Conservation (phyloP, 2,888 invertebrate genomes). For the Cheilosia soror region DNA sequence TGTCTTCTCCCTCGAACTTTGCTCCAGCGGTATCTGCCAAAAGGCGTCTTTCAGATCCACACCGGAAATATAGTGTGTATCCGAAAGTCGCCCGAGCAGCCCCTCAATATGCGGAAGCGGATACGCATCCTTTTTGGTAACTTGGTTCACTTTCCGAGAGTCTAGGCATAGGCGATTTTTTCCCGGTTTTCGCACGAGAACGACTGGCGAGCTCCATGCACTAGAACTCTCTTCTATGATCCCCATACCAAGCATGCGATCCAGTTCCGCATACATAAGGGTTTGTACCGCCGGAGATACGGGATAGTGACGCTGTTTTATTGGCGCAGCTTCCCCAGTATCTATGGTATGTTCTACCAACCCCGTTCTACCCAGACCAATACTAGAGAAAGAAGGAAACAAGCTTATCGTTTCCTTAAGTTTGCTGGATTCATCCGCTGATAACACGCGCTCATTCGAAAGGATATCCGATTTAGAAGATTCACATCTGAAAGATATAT, state of each 20-base stretch:
- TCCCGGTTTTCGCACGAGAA: background rate
- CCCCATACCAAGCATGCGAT: constrained; percentile 12
- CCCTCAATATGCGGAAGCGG: background rate
- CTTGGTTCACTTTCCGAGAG: constrained; percentile 5
- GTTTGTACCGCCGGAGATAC: too few species aligned
- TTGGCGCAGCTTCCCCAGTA: constrained; percentile 1
- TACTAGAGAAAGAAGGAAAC: constrained; percentile 3
- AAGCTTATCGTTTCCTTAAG: background rate
- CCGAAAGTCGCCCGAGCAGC: constrained; percentile 8
- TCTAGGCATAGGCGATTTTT: background rate
- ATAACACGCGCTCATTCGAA: background rate
- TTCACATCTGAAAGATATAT: background rate
- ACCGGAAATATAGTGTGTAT: background rate
- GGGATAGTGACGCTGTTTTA: too few species aligned
- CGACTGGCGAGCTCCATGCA: constrained; percentile 18
- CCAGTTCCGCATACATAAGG: too few species aligned
- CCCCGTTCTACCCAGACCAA: background rate
- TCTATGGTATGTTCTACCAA: constrained; percentile 6
- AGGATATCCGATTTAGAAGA: background rate
- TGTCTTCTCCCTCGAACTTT: background rate
- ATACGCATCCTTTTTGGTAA: background rate
- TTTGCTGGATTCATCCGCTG: background rate
- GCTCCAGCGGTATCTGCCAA: constrained; percentile 18
- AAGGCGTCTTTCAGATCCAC: constrained; percentile 3
- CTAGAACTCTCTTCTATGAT: constrained; percentile 15